Percentiles rank a stretch among this genome's conserved stretches.
Conservation (phyloP, 2,797 vertebrate species). For the Sebastes ruberrimus region DNA sequence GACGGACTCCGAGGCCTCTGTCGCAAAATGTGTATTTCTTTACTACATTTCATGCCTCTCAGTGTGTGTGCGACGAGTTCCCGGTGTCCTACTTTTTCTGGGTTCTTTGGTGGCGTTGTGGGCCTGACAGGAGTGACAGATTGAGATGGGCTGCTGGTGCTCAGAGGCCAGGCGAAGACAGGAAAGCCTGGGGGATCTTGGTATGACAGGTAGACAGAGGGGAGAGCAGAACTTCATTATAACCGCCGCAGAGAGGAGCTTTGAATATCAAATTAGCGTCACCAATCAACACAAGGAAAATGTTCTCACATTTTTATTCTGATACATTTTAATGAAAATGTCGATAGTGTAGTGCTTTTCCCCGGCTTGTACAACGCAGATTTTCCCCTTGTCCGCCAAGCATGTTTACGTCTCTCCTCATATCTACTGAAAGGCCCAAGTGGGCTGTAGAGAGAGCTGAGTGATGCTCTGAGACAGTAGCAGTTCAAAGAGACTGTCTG, state of each 20-base stretch:
- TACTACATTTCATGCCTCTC: constrained; percentile 24
- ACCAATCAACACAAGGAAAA: constrained; percentile 25
- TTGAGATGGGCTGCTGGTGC: constrained; percentile 75
- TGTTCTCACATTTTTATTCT: neutral
- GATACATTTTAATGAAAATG: neutral
- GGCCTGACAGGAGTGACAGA: constrained; percentile 76
- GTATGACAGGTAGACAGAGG: constrained; percentile 75
- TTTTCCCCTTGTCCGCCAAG: constrained; percentile 44
- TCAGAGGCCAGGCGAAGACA: constrained; percentile 70
- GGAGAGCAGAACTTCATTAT: constrained; percentile 68
- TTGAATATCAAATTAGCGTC: constrained; percentile 55
- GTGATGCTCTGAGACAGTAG: constrained; percentile 72
- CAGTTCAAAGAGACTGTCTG: constrained; percentile 75
- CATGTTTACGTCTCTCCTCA: constrained; percentile 52
- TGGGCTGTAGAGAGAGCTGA: constrained; percentile 64
- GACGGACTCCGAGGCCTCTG: constrained; percentile 55
- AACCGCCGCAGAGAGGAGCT: constrained; percentile 34
- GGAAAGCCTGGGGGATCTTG: constrained; percentile 68
- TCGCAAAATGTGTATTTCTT: constrained; percentile 61
- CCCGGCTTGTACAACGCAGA: constrained; percentile 16
- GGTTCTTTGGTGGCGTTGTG: constrained; percentile 68
- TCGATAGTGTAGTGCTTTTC: neutral
- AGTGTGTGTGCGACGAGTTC: constrained; percentile 35
- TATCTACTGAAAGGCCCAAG: constrained; percentile 69
- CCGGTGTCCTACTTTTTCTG: constrained; percentile 78